phyloP scores from a whole-genome alignment of 2,888 invertebrate genomes.

The Ischnura elegans region DNA sequence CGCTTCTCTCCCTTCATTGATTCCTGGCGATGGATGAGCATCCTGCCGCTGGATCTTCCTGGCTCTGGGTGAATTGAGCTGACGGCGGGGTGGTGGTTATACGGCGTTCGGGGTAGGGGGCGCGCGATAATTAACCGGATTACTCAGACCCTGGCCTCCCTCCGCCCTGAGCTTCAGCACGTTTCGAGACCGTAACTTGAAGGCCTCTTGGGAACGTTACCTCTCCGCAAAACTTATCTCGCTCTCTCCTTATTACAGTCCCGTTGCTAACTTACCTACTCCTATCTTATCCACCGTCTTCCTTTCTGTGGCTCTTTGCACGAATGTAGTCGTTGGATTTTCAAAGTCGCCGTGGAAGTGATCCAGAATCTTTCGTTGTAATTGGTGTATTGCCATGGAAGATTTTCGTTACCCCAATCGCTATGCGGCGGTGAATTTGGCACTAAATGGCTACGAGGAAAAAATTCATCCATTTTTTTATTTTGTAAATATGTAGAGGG shows the following conservation, averaged over 20 bases:
- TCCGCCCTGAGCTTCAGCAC: slow-evolving; percentile 24
- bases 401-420: no score
- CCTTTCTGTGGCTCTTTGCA: background rate
- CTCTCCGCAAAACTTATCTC: slow-evolving; percentile 2
- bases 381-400: no score
- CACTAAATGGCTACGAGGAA: no score
- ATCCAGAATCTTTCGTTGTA: no score
- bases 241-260: background rate
- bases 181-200: slow-evolving; percentile 56
- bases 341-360: no score
- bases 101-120: background rate
- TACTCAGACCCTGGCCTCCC: slow-evolving; percentile 36
- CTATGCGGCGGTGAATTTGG: no score
- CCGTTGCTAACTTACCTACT: background rate
- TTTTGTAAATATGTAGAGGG: no score
- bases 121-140: slow-evolving; percentile 56
- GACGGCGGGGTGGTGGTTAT: background rate
- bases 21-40: background rate
- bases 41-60: background rate
- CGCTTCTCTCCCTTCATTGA: background rate
- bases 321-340: no score
- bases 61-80: background rate
- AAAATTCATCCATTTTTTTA: no score
- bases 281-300: background rate
- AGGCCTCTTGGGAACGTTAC: slow-evolving; percentile 24